Evolutionary conservation across 2,888 invertebrate species (phyloP), one percentile per base, ranked within the genome.

Genomic region (Stomorhina lunata): DNA sequence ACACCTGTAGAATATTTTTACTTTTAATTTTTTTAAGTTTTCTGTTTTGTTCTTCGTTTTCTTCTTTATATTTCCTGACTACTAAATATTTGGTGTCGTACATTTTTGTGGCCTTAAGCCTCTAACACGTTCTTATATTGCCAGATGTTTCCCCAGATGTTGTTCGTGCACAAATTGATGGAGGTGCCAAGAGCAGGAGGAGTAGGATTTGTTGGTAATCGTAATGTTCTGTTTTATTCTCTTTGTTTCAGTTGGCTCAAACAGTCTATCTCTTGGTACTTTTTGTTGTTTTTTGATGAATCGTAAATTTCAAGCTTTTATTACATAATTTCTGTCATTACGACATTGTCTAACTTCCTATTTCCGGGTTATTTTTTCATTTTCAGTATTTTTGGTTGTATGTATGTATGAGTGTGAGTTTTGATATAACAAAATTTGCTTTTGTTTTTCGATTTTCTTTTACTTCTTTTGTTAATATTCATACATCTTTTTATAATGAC

Each of bases 241-340:
- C 37, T 20, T 59, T 53, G 37, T 68, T 25, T 50, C 45, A 29
- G 10, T n/a, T 48, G 4, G 53, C n/a, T 55, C 9, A 29, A 22
- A 15, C 22, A 4, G 29, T 63, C 40, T 77, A 12, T 34, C 17
- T 40, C 43, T 32, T 17, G 4, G n/a, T 3, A 1, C 66, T 22
- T 29, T 15, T n/a, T 32, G 17, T 12, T 34, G 6, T 34, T 55
- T 53, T 53, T 73, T 84, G 85, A 84, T 81, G 84, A 87, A 87
- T 88, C 88, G 88, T 88, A 88, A 89, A 88, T 88, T 88, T 88
- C 86, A 88, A 87, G 87, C 87, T 89, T 88, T 88, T 89, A 89
- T 88, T 88, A 89, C 87, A 88, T 89, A 88, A 88, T 88, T 88
- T 89, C 87, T 88, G 88, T 87, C 88, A 87, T 88, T 88, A 88